phyloP scores from a whole-genome alignment of 2,797 vertebrate species.

The Amniataba percoides region DNA sequence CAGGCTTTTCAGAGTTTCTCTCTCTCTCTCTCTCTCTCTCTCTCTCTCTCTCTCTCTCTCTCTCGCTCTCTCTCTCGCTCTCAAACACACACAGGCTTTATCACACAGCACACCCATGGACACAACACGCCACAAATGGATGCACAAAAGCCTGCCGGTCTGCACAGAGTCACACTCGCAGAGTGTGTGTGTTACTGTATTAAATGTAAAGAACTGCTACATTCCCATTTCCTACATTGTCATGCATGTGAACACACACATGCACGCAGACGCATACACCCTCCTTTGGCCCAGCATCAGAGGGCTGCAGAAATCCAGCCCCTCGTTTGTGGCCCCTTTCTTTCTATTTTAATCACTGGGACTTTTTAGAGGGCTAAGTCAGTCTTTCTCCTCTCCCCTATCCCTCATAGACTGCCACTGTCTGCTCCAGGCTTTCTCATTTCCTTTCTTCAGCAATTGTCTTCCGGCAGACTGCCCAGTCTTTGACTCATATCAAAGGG shows the following conservation, averaged over 20 bases:
- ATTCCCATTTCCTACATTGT: slow-evolving; percentile 21
- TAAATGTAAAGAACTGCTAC: slow-evolving; percentile 16
- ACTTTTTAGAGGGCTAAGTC: slow-evolving; percentile 66
- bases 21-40: slow-evolving; percentile 51
- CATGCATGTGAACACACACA: slow-evolving; percentile 36
- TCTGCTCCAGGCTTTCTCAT: slow-evolving; percentile 78
- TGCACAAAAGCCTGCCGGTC: slow-evolving; percentile 30
- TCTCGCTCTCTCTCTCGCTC: slow-evolving; percentile 32
- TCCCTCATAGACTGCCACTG: slow-evolving; percentile 62
- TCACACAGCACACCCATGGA: slow-evolving; percentile 60
- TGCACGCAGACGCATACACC: slow-evolving; percentile 13
- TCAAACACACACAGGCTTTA: slow-evolving; percentile 55
- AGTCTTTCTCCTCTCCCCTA: slow-evolving; percentile 57
- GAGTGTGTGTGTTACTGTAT: slow-evolving; percentile 6
- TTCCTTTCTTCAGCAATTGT: slow-evolving; percentile 78
- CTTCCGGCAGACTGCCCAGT: slow-evolving; percentile 68
- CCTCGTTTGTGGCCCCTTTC: slow-evolving; percentile 67
- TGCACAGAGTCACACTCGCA: slow-evolving; percentile 13
- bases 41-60: slow-evolving; percentile 49
- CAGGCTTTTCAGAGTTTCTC: slow-evolving; percentile 84
- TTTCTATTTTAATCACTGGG: slow-evolving; percentile 76
- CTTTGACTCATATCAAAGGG: slow-evolving; percentile 77
- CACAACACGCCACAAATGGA: slow-evolving; percentile 53
- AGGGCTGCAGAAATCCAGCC: slow-evolving; percentile 64
- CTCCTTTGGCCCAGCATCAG: slow-evolving; percentile 41